Base-by-base conservation (phyloP, 2,888 invertebrate genomes). In the Agrypnus murinus region DNA sequence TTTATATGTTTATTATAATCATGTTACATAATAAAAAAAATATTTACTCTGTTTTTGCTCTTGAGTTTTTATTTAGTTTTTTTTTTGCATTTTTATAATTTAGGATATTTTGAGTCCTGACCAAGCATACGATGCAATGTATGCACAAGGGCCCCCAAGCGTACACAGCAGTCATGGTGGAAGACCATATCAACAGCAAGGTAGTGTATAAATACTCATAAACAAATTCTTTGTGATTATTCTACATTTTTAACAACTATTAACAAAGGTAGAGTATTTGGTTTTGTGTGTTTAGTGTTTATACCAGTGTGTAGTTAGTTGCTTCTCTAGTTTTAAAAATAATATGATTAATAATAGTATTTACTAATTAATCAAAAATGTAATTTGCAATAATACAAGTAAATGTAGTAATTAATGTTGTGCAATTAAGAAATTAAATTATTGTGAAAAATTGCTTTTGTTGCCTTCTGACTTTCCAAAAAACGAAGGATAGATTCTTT, bases 61-160 rank as follows among this genome's bases (percentile, higher is more conserved):
- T 66, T 25, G 25, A 5, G 46, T 77, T 66, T 77, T 79, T 76
- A 65, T 78, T 78, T 76, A 77, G 79, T 80, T 79, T 79, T 75
- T 25, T 25, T 77, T 80, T 83, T 83, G 82, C 82, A 77, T 86
- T 86, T n/a, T 81, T 85, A 82, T 81, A 81, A 81, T 81, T 82
- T 91, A 95, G 95, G 97, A 95, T 87, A 94, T 95, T 92, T 91
- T 95, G 87, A 93, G 92, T 84, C 93, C 95, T 82, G 96, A 96
- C 86, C 96, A 96, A 88, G 92, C 94, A 83, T 97, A 95, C 89
- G 96, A 96, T 86, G 94, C 94, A 86, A 92, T 96, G 89, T 97
- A 96, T 87, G 93, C 93, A 84, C 96, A 96, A 86, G 93, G 96
- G 84, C 95, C 95, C 80, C 95, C 95, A 80, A 93, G 93, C 85